Base-by-base conservation (phyloP, 2,113 vertebrate species). In the Trematocara variabile region DNA sequence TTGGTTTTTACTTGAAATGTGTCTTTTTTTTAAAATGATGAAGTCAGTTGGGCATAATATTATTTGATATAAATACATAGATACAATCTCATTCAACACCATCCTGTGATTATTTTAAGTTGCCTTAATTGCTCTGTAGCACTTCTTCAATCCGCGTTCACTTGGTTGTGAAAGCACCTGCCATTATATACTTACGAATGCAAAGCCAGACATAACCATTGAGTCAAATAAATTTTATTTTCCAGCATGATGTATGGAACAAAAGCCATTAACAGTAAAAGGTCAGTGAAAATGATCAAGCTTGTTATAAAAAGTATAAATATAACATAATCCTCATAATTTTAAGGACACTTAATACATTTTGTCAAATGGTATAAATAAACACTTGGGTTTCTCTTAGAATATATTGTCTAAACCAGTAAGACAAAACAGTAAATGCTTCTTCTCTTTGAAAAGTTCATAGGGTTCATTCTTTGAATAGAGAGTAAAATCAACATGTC, bases 281-380 rank as follows among this genome's bases (percentile, higher is more conserved):
- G 54, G 34, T 89, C 94, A 93, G 73, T 91, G 90, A 95, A 94
- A 91, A 89, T 88, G 18, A 94, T 95, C 92, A 91, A 91, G 94
- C 90, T 92, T 92, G 90, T 95, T 95, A 96, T 93, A 95, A 96
- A 95, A 96, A 95, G 93, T 96, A 95, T 95, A 96, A 96, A 96
- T 96, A 96, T 88, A 94, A 94, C 91, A 95, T 86, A 94, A 87
- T 95, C 86, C 93, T 95, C 85, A 90, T 55, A 90, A 89, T 78
- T 86, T 92, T 81, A 92, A 95, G 90, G 88, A 92, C 83, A 94
- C 82, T 91, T 90, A 90, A 92, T 85, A 91, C 89, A 94, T 94
- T 93, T 94, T 88, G 81, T 93, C 90, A 82, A 79, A 87, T 84
- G 84, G 93, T 91, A 95, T 95, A 95, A 94, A 95, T 96, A 95